Base-by-base conservation (phyloP, 2,888 invertebrate genomes). In the Seira sanloemensis region DNA sequence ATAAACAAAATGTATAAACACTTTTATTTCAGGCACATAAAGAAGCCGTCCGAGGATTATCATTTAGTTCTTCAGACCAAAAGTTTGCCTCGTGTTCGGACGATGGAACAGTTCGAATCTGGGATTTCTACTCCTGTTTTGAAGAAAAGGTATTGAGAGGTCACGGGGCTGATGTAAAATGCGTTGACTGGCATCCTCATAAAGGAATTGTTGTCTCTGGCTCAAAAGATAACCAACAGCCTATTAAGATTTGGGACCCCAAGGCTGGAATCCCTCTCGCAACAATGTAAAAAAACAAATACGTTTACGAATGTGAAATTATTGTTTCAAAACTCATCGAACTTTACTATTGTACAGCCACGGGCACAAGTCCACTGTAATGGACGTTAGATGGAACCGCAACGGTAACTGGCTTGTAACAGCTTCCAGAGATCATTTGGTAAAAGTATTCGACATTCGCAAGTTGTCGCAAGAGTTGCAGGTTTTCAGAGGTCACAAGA, bases 51-150 rank as follows among this genome's bases (percentile, higher is more conserved):
- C 95, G 99, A 92, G 98, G 98, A 93, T 96, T 99, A 93, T 99
- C 99, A 94, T 99, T 99, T 94, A 97, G 98, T 93, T 99, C 99
- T 78, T 96, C 97, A 91, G 99, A 99, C 94, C 95, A 95, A 91
- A 99, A 99, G 93, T 97, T 99, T 93, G 98, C 97, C 26, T 98
- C 99, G 83, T 99, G 99, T 93, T 99, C 99, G 85, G 99, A 99
- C 92, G 99, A 99, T 92, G 99, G 99, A 89, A 99, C 99, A 19
- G 94, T 99, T 87, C 94, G 99, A 90, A 96, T 99, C 90, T 99
- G 99, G 97, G 99, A 99, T 93, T 99, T 99, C 93, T 95, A 97
- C 91, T 95, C 97, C 90, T 97, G 97, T 91, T 95, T 96, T 91
- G 99, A 99, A 93, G 99, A 99, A 92, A 94, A 96, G 91, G 97